These are phyloP conservation scores for Eumeta japonica DNA, from an alignment of 1,140 invertebrate species.

Conservation along the genomic window DNA sequence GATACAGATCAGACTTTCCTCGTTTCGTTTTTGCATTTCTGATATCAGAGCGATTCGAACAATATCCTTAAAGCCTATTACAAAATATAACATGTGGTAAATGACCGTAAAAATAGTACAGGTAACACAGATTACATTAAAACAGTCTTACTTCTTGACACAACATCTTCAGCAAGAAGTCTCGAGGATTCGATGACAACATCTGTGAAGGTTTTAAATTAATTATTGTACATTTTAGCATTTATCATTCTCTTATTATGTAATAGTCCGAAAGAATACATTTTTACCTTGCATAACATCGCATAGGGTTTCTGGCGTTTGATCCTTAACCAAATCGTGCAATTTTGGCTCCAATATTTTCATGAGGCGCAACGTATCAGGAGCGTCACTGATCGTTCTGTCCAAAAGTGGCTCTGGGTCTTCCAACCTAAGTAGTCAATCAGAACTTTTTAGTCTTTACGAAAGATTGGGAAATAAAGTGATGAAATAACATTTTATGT, in stretches of 20 bases:
- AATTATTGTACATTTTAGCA: too few species aligned
- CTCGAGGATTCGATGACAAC: constrained; percentile 39
- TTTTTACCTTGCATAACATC: constrained; percentile 40
- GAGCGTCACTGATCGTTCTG: constrained; percentile 33
- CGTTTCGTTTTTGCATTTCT: constrained; percentile 40
- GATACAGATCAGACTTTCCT: constrained; percentile 32
- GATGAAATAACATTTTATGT: too few species aligned
- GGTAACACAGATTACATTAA: too few species aligned
- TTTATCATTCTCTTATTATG: too few species aligned
- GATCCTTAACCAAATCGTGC: constrained; percentile 20
- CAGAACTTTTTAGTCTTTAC: too few species aligned
- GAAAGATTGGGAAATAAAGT: too few species aligned
- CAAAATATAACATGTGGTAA: too few species aligned
- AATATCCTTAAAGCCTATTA: constrained; percentile 33
- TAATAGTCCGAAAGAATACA: too few species aligned
- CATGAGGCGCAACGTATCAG: constrained; percentile 29
- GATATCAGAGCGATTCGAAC: constrained; percentile 30
- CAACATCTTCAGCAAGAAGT: constrained; percentile 32
- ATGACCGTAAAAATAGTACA: too few species aligned
- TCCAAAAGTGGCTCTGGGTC: too few species aligned
- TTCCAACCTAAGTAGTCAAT: too few species aligned
- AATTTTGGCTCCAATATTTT: constrained; percentile 44
- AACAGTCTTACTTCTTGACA: constrained; percentile 31
- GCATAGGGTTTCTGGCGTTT: constrained; percentile 22
- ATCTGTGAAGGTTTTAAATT: constrained; percentile 21